Base-by-base conservation (phyloP, 2,113 vertebrate genomes). In the Brevimyrus niger region DNA sequence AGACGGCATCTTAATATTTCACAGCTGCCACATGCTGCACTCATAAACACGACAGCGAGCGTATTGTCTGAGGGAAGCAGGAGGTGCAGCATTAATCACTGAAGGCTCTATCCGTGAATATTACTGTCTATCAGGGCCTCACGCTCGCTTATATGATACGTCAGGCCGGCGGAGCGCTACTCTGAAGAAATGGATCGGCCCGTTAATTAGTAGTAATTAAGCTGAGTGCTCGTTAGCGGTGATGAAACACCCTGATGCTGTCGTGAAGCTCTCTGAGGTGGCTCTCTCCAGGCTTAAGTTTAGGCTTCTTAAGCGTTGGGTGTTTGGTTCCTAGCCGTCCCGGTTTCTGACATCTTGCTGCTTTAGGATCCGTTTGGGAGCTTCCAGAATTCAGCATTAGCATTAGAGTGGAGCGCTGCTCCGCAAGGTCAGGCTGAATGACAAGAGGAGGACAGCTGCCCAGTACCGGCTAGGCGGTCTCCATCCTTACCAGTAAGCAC, bases 151-250 rank as follows among this genome's bases (percentile, higher is more conserved):
- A 80, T 38, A 80, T 80, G 35, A 80, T 17, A 80, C 0, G 5
- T 80, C 35, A 35, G 73, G 23, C 27, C 0, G n/a, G 5, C n/a
- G 13, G 65, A 73, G 23, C 9, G 9, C 11, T 73, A 9, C 73
- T 15, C 38, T 7, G 73, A 42, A 80, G 73, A 80, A 80, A 38
- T 80, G 35, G 73, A 80, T 80, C 42, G 73, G 73, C 73, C 73
- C 42, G 73, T 80, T 80, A 80, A 80, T 80, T 80, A 80, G 73
- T 80, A 80, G 73, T 42, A 80, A 80, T 80, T 80, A 80, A 42
- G 73, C 31, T 42, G 73, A 80, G 73, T 80, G 73, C 73, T 35
- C 73, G 10, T 80, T 80, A 80, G 31, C 4, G 5, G 73, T 42
- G 73, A 80, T 80, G 73, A 76, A 76, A 10, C 3, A 4, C 4